A percentile compares a stretch with the other conserved stretches of the same genome.
These are phyloP conservation scores for Epinotia bilunana DNA, from an alignment of 2,888 invertebrate species.

Conservation along the genomic window DNA sequence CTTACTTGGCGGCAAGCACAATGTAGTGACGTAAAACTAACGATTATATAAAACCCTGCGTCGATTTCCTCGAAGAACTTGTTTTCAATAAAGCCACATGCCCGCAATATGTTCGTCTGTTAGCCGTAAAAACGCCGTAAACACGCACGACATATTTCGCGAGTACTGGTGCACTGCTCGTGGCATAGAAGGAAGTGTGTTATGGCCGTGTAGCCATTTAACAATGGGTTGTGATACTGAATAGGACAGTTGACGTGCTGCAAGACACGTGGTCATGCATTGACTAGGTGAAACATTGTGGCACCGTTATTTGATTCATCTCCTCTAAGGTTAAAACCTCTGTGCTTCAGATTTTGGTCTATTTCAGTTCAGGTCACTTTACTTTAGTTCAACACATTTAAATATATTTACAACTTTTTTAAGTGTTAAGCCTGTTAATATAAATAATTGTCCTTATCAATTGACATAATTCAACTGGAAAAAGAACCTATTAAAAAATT, in stretches of 20 bases:
- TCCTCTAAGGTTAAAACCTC: too few relatives aligned
- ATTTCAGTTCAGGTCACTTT: too few relatives aligned
- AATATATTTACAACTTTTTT: too few relatives aligned
- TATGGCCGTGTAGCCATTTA: constrained; percentile 10
- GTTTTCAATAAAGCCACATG: constrained; percentile 17
- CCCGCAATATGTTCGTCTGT: not conserved
- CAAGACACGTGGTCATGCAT: not conserved
- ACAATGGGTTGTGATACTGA: constrained; percentile 25
- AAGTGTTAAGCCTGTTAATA: too few relatives aligned
- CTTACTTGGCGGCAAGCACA: too few relatives aligned
- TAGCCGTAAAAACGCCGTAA: constrained; percentile 17
- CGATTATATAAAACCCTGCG: not conserved
- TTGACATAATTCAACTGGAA: too few relatives aligned
- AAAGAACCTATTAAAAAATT: too few relatives aligned
- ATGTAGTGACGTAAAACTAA: not conserved
- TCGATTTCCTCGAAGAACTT: constrained; percentile 7
- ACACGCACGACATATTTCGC: constrained; percentile 9
- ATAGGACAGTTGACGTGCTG: constrained; percentile 4
- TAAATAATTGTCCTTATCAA: too few relatives aligned
- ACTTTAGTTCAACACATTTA: too few relatives aligned
- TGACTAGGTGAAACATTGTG: too few relatives aligned
- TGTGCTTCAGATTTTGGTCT: too few relatives aligned
- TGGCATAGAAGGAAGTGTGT: constrained; percentile 21
- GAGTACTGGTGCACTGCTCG: constrained; percentile 1
- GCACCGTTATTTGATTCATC: too few relatives aligned